phyloP scores from a whole-genome alignment of 2,888 invertebrate species.

The Drosophila parthenogenetica region DNA sequence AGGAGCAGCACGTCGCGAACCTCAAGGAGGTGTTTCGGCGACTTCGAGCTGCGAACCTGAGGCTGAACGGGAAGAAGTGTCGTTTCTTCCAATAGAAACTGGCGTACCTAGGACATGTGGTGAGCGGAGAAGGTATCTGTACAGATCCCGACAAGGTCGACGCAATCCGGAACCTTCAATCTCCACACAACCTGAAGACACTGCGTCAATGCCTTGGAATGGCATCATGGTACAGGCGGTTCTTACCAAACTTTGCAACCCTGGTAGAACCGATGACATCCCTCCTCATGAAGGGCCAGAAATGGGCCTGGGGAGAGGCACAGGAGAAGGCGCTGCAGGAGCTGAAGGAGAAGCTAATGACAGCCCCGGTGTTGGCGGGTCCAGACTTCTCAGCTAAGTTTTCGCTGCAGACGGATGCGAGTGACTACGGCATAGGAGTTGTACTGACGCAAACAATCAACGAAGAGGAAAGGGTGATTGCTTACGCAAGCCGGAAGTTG shows the following conservation, averaged over 20 bases:
- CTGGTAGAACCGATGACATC: not conserved
- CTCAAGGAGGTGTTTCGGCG: too few relatives aligned
- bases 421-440: too few relatives aligned
- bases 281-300: not conserved
- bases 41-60: not conserved
- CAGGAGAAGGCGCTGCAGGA: not conserved
- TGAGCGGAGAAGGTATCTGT: not conserved
- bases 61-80: not conserved
- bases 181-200: not conserved
- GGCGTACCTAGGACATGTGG: not conserved
- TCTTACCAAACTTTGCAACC: constrained; percentile 5
- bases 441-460: too few relatives aligned
- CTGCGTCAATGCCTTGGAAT: not conserved
- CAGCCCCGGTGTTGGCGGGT: not conserved
- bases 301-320: not conserved
- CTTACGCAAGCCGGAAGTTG: too few relatives aligned
- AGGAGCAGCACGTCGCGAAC: not conserved
- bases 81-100: not conserved
- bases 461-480: too few relatives aligned
- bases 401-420: too few relatives aligned
- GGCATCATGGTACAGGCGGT: constrained; percentile 8
- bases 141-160: constrained; percentile 1
- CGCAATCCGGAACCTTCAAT: not conserved
- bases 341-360: not conserved
- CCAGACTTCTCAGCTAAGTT: not conserved